These are phyloP conservation scores for Ciconia nigra DNA, from an alignment of 2,797 vertebrate species.

Conservation along the genomic window DNA sequence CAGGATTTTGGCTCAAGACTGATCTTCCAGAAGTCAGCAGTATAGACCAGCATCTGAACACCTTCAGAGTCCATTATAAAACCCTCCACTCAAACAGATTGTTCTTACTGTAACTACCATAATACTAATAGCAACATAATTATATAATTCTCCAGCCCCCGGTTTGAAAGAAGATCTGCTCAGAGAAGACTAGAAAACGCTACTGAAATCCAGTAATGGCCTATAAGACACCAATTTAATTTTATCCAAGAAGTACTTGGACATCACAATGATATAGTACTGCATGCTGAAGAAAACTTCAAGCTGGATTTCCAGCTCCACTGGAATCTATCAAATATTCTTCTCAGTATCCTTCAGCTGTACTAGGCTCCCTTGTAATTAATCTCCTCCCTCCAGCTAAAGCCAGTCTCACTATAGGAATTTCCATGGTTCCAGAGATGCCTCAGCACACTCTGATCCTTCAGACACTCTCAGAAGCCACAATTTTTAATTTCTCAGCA, in stretches of 20 bases:
- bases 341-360: not conserved
- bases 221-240: not conserved
- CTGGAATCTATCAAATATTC: not conserved
- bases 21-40: not conserved
- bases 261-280: not conserved
- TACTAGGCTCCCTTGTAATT: not conserved
- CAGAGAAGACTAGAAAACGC: not conserved
- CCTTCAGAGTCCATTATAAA: slow-evolving; percentile 9
- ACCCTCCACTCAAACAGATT: not conserved
- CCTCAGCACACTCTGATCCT: not conserved
- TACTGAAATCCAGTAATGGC: not conserved
- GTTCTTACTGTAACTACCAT: not conserved
- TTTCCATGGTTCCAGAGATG: not conserved
- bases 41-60: not conserved
- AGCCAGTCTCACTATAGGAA: not conserved
- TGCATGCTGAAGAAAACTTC: not conserved
- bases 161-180: not conserved
- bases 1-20: not conserved
- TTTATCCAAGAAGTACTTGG: slow-evolving; percentile 2
- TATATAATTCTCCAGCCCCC: slow-evolving; percentile 1
- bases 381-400: not conserved
- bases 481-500: not conserved
- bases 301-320: not conserved
- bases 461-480: not conserved
- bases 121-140: slow-evolving; percentile 30